Evolutionary conservation across 2,113 vertebrate genomes (phyloP).

Genomic region (Ceyx cyanopectus): DNA sequence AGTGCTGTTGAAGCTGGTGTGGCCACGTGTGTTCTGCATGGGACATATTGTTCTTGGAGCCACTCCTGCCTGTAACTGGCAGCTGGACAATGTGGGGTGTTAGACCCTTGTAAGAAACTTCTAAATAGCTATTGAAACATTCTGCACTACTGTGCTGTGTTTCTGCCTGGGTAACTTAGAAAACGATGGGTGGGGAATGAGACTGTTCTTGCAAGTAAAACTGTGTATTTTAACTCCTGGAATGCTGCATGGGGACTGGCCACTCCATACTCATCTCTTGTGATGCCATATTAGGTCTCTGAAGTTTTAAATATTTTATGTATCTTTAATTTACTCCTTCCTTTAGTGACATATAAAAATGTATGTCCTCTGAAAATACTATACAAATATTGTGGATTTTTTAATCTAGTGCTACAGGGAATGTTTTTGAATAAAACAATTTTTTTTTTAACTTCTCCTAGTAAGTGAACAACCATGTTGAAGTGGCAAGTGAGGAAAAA

Average conservation of each 20-base stretch:
- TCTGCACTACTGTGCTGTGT: background rate
- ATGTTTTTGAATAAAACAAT: background rate
- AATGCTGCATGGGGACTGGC: background rate
- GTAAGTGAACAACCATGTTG: background rate
- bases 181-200: background rate
- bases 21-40: background rate
- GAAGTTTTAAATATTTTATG: background rate
- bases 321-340: background rate
- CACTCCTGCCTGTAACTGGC: background rate
- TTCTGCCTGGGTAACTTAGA: background rate
- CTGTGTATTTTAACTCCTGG: background rate
- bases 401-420: background rate
- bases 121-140: background rate
- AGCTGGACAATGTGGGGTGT: background rate
- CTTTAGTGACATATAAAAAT: background rate
- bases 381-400: background rate
- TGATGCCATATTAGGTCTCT: background rate
- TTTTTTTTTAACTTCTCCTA: background rate
- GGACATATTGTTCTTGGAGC: conserved; percentile 26
- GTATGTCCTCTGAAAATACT: background rate
- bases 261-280: background rate
- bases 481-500: background rate
- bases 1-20: background rate
- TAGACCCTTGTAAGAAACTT: background rate
- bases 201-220: background rate